Base-by-base conservation (phyloP, 1,140 invertebrate genomes). In the Lordiphosa clarofinis region DNA sequence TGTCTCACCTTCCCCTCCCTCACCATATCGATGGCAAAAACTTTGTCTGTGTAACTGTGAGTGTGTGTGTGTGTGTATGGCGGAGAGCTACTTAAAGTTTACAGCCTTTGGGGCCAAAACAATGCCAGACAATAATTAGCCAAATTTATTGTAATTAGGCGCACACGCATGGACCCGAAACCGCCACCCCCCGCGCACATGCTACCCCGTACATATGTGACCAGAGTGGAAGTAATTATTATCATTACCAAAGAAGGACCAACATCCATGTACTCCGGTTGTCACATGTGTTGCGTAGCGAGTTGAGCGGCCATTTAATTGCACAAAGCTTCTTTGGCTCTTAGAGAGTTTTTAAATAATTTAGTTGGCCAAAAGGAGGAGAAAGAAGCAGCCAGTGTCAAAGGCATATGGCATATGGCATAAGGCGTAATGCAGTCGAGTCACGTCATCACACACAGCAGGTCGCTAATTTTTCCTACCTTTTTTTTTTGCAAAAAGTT, bases 91-190 rank as follows among this genome's bases (percentile, higher is more conserved):
- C 73, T 82, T 82, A 62, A 84, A 82, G 76, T 82, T 82, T 82
- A 60, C 68, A 76, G 67, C 66, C 67, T 19, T 44, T 40, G 58
- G 57, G 39, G 13, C 44, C 59, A 59, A 57, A 48, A 60, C 65
- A 69, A 47, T 71, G 71, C 61, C 72, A 82, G 76, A 72, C 78
- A 78, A 84, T 84, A 84, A 84, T 84, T 84, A 82, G 69, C 73
- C 56, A 84, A 84, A 84, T 84, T 84, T 84, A 84, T 84, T 84
- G 78, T 84, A 84, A 84, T 84, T 84, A 84, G 78, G 48, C 42
- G 47, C 58, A 70, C 78, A 84, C 73, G 68, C 73, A 82, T 33
- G 40, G 53, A 21, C 21, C 21, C 4, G 21, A 42, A 42, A 36
- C n/a, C n/a, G n/a, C 48, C 56, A 36, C 48, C 56, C 59, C 48